Percentiles rank a stretch among this genome's conserved stretches.
Evolutionary conservation across 2,113 vertebrate genomes (phyloP).

Genomic region (Oryzias javanicus): DNA sequence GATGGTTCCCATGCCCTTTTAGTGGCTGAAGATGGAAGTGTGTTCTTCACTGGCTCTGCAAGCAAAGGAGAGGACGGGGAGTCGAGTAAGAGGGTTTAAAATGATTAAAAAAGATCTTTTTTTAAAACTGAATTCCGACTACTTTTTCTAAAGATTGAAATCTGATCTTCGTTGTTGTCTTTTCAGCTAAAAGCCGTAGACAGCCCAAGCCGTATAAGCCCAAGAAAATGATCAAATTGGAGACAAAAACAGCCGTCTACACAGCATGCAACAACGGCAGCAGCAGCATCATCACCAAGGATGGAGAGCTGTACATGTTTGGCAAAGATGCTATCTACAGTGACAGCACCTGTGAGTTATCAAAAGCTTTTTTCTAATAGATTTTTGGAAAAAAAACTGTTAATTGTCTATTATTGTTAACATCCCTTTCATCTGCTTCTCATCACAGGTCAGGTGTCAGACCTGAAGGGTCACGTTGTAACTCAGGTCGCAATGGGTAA

Average conservation of each 20-base stretch:
- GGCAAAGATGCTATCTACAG: slow-evolving; percentile 99
- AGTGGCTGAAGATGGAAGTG: slow-evolving; percentile 95
- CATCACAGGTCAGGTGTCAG: slow-evolving; percentile 89
- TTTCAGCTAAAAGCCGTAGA: slow-evolving; percentile 92
- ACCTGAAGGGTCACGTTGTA: slow-evolving; percentile 96
- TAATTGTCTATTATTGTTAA: too few relatives aligned
- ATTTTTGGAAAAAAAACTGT: too few relatives aligned
- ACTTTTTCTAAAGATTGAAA: background rate
- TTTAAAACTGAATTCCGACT: background rate
- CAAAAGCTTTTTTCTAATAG: background rate
- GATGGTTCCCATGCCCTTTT: slow-evolving; percentile 97
- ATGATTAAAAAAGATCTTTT: background rate
- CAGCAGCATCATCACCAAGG: slow-evolving; percentile 97
- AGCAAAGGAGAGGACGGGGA: slow-evolving; percentile 99
- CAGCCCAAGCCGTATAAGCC: slow-evolving; percentile 99
- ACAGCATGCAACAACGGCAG: slow-evolving; percentile 98
- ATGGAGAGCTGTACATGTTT: slow-evolving; percentile 99
- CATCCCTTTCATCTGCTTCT: slow-evolving; percentile 15
- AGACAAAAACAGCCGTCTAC: slow-evolving; percentile 91
- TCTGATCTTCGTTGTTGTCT: slow-evolving; percentile 6
- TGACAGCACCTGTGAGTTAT: slow-evolving; percentile 92
- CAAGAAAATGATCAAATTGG: slow-evolving; percentile 98
- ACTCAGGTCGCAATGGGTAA: slow-evolving; percentile 99
- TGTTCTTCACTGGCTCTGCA: slow-evolving; percentile 97
- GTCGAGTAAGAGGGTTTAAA: slow-evolving; percentile 83